A percentile compares a stretch with the other conserved stretches of the same genome.
phyloP scores from a whole-genome alignment of 2,113 vertebrate species.

The Petromus typicus region DNA sequence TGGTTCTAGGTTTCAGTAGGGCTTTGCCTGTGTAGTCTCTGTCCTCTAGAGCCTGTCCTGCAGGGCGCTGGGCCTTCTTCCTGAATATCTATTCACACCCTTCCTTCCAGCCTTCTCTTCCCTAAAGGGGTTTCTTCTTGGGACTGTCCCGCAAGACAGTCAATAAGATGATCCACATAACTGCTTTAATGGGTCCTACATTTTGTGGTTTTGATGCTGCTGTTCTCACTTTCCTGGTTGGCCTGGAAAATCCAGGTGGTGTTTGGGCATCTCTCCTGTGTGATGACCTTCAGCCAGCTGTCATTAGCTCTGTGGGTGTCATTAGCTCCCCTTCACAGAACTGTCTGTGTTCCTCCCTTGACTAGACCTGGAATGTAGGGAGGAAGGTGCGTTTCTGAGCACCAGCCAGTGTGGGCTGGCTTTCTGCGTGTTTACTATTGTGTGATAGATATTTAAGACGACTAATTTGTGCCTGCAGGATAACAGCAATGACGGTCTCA shows the following conservation, averaged over 20 bases:
- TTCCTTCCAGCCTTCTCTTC: too few species aligned
- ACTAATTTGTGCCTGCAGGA: not conserved
- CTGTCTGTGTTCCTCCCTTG: not conserved
- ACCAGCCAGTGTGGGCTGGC: not conserved
- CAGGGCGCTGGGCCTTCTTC: not conserved
- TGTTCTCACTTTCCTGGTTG: not conserved
- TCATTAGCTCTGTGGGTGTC: not conserved
- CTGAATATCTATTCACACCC: not conserved
- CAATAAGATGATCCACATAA: fast-evolving
- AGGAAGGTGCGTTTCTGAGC: not conserved
- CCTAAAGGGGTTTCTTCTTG: too few species aligned
- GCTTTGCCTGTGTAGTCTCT: not conserved
- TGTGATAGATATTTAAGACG: fast-evolving
- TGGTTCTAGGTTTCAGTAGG: not conserved
- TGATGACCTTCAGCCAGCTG: not conserved
- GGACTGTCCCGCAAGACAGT: fast-evolving
- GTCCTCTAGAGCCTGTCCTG: not conserved
- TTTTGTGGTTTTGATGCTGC: not conserved
- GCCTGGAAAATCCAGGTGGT: not conserved
- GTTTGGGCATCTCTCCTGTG: not conserved
- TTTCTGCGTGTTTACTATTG: fast-evolving
- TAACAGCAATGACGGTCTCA: not conserved
- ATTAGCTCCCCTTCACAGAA: fast-evolving
- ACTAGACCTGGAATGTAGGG: not conserved
- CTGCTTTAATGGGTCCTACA: fast-evolving